Base-by-base conservation (phyloP, 2,113 vertebrate species). In the Leuciscus idus region DNA sequence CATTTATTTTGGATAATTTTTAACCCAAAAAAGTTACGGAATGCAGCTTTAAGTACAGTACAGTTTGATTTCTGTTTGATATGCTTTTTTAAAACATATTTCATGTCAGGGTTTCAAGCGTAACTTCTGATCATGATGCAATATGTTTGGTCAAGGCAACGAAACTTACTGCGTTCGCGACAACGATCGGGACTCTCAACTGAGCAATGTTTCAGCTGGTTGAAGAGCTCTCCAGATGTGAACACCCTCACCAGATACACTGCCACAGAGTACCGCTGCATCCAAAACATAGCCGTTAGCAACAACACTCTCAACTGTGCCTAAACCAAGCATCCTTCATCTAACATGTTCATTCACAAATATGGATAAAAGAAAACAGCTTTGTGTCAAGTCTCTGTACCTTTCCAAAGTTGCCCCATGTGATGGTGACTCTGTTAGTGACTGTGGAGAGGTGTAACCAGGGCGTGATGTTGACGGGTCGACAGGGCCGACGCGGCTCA, bases 361-460 rank as follows among this genome's bases (percentile, higher is more conserved):
- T 17, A 50, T 10, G 6, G 2, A 84, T 13, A 21, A 7, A 21
- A 57, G 52, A 21, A 57, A 57, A 3, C 55, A 46, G 70, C 36
- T 73, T 73, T 73, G 19, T n/a, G 3, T 84, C 23, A 57, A 57
- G 28, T 55, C 21, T 17, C 8, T 8, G 13, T 90, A 99, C 98
- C 97, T 99, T 99, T 92, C 98, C 97, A 0, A 99, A 99, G 91
- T 99, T 99, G 17, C 98, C 98, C 98, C 98, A 99, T 83, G 98
- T 98, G 86, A 99, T 93, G 0, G 97, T 98, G 93, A 99, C 96
- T 91, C 97, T 95, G 91, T 99, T 99, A 90, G 96, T 97, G 68
- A 96, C 96, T 4, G 93, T 97, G 23, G 98, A 98, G 90, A 99
- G 93, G 92, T 99, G 98, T 94, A 99, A 96, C 95, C 98, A 98